Evolutionary conservation across 2,888 invertebrate genomes (phyloP).

Genomic region (Agonopterix subpropinquella): DNA sequence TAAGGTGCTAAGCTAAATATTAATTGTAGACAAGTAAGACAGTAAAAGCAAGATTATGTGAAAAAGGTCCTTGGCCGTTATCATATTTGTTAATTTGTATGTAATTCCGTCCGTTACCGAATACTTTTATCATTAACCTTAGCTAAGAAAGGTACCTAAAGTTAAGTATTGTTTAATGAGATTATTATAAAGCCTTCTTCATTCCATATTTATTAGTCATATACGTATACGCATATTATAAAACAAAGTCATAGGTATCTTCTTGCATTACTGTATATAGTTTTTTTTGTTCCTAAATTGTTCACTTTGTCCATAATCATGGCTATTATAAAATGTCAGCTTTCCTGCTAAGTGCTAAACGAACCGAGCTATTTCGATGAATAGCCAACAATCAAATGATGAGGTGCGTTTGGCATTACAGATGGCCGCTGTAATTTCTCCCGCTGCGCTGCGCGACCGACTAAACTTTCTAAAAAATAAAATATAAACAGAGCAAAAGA

Average conservation of each 20-base stretch:
- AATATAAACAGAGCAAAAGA: constrained; percentile 59
- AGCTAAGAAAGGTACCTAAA: constrained; percentile 41
- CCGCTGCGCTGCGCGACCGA: constrained; percentile 51
- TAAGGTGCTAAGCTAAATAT: constrained; percentile 69
- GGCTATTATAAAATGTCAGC: too few relatives aligned
- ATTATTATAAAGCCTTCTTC: constrained; percentile 37
- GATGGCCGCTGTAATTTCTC: constrained; percentile 58
- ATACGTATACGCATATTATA: constrained; percentile 4
- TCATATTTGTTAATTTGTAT: constrained; percentile 69
- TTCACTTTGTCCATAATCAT: constrained; percentile 1
- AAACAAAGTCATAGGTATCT: constrained; percentile 24
- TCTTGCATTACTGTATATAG: constrained; percentile 38
- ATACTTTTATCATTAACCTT: constrained; percentile 63
- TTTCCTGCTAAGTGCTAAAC: too few relatives aligned
- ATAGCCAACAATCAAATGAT: constrained; percentile 44
- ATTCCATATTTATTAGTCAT: constrained; percentile 48
- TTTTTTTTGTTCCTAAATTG: constrained; percentile 30
- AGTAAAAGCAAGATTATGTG: constrained; percentile 36
- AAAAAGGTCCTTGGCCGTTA: constrained; percentile 50
- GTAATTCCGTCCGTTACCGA: constrained; percentile 73
- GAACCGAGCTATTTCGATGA: constrained; percentile 24
- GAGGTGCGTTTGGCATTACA: constrained; percentile 54
- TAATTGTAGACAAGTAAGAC: constrained; percentile 56
- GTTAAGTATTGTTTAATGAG: constrained; percentile 36
- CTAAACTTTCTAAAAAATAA: constrained; percentile 73